phyloP scores from a whole-genome alignment of 2,113 vertebrate species.

The Callaeas wilsoni region DNA sequence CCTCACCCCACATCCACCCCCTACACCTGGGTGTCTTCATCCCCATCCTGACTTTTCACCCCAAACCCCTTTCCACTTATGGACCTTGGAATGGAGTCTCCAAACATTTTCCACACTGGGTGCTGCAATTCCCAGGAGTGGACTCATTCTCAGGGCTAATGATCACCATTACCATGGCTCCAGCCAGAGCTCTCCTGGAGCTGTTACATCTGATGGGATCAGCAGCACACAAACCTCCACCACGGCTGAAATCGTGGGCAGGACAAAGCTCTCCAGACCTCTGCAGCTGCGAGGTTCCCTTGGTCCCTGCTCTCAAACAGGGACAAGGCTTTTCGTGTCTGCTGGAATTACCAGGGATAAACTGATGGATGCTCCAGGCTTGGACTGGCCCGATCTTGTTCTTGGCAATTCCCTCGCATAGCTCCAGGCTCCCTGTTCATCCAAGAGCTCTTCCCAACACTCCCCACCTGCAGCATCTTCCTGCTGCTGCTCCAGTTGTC shows the following conservation, averaged over 20 bases:
- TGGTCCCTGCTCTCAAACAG: not conserved
- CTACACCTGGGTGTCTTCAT: not conserved
- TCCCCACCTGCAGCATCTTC: not conserved
- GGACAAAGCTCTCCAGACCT: not conserved
- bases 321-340: not conserved
- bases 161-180: fast-evolving
- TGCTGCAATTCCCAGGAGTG: fast-evolving
- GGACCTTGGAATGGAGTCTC: not conserved
- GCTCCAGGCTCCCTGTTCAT: not conserved
- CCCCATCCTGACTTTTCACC: not conserved
- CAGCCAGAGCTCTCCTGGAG: not conserved
- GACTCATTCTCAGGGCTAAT: not conserved
- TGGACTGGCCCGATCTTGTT: not conserved
- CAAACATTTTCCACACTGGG: not conserved
- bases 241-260: fast-evolving
- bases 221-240: not conserved
- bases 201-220: not conserved
- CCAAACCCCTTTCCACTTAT: too few relatives aligned
- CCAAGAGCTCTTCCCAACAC: not conserved
- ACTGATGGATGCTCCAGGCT: not conserved
- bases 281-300: not conserved
- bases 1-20: not conserved
- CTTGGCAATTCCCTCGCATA: not conserved
- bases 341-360: not conserved
- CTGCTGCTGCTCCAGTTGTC: not conserved